Percentiles rank a stretch among this genome's conserved stretches.
These are phyloP conservation scores for Leptothorax acervorum DNA, from an alignment of 2,888 invertebrate species.

Conservation along the genomic window DNA sequence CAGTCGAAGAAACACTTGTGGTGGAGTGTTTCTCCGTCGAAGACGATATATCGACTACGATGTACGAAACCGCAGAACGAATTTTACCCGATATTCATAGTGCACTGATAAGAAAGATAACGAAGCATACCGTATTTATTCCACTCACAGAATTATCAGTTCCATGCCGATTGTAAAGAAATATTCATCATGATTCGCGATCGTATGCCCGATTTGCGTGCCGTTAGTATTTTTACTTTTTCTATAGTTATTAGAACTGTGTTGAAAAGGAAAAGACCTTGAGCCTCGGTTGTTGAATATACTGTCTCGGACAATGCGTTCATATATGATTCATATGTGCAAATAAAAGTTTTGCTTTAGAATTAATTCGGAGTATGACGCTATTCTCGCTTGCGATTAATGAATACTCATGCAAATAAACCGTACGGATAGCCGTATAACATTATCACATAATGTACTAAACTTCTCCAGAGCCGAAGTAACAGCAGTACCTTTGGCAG, in stretches of 20 bases:
- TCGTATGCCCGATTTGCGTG: conserved; percentile 82
- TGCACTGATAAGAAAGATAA: conserved; percentile 83
- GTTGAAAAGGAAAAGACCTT: not conserved
- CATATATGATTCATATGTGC: not conserved
- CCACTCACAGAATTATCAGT: conserved; percentile 72
- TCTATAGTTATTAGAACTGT: not conserved
- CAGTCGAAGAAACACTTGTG: conserved; percentile 36
- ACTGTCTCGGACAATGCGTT: not conserved
- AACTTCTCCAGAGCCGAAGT: conserved; percentile 72
- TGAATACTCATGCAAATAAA: not conserved
- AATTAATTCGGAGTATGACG: not conserved
- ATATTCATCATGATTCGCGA: conserved; percentile 82
- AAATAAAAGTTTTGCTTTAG: conserved; percentile 11
- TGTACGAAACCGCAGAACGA: conserved; percentile 35
- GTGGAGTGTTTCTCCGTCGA: not conserved
- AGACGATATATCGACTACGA: conserved; percentile 40
- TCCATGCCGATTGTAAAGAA: conserved; percentile 61
- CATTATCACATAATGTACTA: not conserved
- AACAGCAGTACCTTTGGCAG: conserved; percentile 76
- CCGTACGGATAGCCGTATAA: not conserved
- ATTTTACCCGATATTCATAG: conserved; percentile 69
- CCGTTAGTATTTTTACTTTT: conserved; percentile 78
- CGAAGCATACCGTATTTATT: conserved; percentile 57
- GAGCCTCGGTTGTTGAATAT: not conserved
- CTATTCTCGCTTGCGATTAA: not conserved